Base-by-base conservation (phyloP, 2,113 vertebrate species). In the Rhinolophus sinicus region DNA sequence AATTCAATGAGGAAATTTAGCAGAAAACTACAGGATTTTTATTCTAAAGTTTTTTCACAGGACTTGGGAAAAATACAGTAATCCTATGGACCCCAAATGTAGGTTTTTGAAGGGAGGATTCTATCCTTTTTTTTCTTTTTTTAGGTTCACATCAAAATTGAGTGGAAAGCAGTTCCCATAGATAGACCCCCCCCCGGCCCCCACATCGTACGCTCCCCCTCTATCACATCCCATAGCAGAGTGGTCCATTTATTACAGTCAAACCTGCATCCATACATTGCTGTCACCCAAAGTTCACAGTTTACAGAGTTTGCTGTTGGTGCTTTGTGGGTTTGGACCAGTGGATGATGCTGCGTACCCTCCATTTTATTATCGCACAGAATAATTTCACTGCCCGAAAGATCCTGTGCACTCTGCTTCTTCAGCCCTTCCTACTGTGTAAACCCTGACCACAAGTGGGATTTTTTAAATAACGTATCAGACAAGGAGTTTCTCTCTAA, bases 231-330 rank as follows among this genome's bases (percentile, higher is more conserved):
- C 7, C 0, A 9, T 21, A 11, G 9, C 13, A 18, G 24, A 47
- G 16, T 0, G 10, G 18, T 13, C 2, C 9, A 0, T 35, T 38
- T 6, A 19, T 54, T 56, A 26, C n/a, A 28, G 1, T 14, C 0
- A 1, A 62, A 50, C 44, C 44, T 9, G 22, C 26, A 0, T 0
- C 0, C 35, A 19, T 8, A 33, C 1, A 0, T 14, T 26, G 0
- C 44, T 26, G 26, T 67, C 21, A 6, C n/a, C 38, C 67, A 24
- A 13, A 84, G 58, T 56, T n/a, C 70, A 1, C 16, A 44, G 70
- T 54, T 67, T 15, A 28, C 7, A 4, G 12, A 33, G 62, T 30
- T 95, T 38, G 0, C 0, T 7, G 44, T 47, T 10, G 6, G 10
- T 18, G 22, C 80, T 72, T 50, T 28, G 2, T 35, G 76, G 35